Conservation (phyloP, 2,888 invertebrate genomes). For the Micoletzkya japonica region DNA sequence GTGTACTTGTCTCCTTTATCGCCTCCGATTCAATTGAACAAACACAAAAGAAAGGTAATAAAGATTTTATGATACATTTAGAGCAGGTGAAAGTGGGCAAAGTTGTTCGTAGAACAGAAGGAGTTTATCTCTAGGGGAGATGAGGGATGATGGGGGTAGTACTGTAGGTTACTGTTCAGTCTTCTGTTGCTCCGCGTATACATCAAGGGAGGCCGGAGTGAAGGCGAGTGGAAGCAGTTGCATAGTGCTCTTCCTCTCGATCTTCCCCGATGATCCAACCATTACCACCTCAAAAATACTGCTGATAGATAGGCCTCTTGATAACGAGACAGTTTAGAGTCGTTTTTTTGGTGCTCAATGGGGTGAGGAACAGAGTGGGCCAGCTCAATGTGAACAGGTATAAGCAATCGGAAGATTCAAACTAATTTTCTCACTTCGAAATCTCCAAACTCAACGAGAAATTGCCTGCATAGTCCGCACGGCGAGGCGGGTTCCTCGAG, state of each 20-base stretch:
- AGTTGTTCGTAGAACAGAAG: too few relatives aligned
- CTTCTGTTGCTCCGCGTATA: slow-evolving; percentile 28
- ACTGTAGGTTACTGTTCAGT: too few relatives aligned
- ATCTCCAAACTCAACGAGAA: slow-evolving; percentile 59
- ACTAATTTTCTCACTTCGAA: slow-evolving; percentile 40
- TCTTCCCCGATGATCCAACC: slow-evolving; percentile 9
- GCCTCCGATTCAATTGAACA: too few relatives aligned
- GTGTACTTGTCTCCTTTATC: too few relatives aligned
- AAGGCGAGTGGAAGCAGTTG: slow-evolving; percentile 53
- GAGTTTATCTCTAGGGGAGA: too few relatives aligned
- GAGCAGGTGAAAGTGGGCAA: too few relatives aligned
- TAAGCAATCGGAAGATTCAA: not conserved
- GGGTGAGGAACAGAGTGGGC: not conserved
- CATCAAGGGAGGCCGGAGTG: slow-evolving; percentile 45
- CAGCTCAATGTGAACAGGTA: not conserved
- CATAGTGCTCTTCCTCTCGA: slow-evolving; percentile 32
- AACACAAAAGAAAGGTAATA: too few relatives aligned
- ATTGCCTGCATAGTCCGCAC: slow-evolving; percentile 61
- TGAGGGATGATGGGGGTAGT: too few relatives aligned
- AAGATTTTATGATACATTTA: too few relatives aligned
- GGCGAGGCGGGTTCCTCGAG: slow-evolving; percentile 51
- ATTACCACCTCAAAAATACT: slow-evolving; percentile 14
- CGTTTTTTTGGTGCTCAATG: not conserved
- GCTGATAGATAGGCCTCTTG: not conserved
- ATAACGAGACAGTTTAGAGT: not conserved